phyloP scores from a whole-genome alignment of 2,888 invertebrate genomes.

The Mesoligia furuncula region DNA sequence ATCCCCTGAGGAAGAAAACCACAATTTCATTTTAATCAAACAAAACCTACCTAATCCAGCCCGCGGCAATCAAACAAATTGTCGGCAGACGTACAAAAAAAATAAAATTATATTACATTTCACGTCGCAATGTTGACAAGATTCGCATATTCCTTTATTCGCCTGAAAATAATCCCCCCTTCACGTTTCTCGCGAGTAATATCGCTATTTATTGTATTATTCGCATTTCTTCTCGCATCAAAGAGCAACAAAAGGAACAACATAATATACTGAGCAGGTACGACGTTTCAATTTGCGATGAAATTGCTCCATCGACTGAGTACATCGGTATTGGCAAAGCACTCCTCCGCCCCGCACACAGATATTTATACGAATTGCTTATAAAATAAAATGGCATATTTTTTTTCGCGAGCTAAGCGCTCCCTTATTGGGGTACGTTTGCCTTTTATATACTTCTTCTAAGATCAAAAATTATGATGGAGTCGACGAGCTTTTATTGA shows the following conservation, averaged over 20 bases:
- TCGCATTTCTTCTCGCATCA: slow-evolving; percentile 78
- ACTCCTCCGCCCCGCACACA: slow-evolving; percentile 46
- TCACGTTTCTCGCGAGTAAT: slow-evolving; percentile 73
- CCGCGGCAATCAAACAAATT: slow-evolving; percentile 62
- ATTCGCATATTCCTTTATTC: slow-evolving; percentile 58
- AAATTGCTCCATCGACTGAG: slow-evolving; percentile 73
- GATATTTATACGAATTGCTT: slow-evolving; percentile 67
- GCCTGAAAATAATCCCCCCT: slow-evolving; percentile 66
- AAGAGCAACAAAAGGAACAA: slow-evolving; percentile 77
- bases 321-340: slow-evolving; percentile 67
- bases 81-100: slow-evolving; percentile 53
- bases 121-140: slow-evolving; percentile 63
- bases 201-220: slow-evolving; percentile 79
- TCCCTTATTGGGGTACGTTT: slow-evolving; percentile 33
- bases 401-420: slow-evolving; percentile 46
- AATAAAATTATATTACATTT: slow-evolving; percentile 64
- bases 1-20: slow-evolving; percentile 23
- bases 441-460: slow-evolving; percentile 45
- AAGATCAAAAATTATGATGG: slow-evolving; percentile 41
- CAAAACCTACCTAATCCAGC: slow-evolving; percentile 50
- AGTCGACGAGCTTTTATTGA: slow-evolving; percentile 29
- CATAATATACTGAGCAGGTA: slow-evolving; percentile 65
- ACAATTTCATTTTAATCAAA: slow-evolving; percentile 56
- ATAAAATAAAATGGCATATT: slow-evolving; percentile 62
- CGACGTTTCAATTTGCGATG: slow-evolving; percentile 73